Evolutionary conservation across 92 coral and sea anemone species (phyloP).

Genomic region (Porites evermanni): DNA sequence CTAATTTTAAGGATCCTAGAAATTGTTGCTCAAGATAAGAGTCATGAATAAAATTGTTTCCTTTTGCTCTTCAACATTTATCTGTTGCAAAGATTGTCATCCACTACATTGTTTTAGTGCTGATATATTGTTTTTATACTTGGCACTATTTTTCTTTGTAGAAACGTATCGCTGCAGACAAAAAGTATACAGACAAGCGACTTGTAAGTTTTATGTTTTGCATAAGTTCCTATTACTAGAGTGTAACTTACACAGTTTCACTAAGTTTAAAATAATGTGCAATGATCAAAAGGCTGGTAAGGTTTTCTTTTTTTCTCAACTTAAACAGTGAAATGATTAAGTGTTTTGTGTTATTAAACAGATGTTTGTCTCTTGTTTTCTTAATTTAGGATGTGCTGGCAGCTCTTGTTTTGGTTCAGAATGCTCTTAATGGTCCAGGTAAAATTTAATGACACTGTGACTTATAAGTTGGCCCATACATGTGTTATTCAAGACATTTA

Average conservation of each 20-base stretch:
- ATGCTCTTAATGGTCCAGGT: conserved; percentile 97
- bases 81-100: no score
- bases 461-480: background rate
- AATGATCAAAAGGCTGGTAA: no score
- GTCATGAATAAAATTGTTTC: no score
- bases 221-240: no score
- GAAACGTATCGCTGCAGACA: conserved; percentile 96
- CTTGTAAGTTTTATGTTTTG: conserved; percentile 66
- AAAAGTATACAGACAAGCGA: conserved; percentile 95
- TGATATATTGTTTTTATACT: background rate
- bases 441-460: background rate
- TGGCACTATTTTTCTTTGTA: conserved; percentile 25
- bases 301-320: background rate
- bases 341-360: background rate
- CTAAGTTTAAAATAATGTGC: background rate
- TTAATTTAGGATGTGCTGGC: conserved; percentile 90
- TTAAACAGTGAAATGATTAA: no score
- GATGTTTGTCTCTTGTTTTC: background rate
- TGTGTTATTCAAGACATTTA: background rate
- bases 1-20: background rate
- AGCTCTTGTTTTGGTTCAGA: conserved; percentile 92
- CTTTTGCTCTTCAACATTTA: background rate
- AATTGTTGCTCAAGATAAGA: no score
- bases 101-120: background rate
- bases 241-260: no score